Base-by-base conservation (phyloP, 2,888 invertebrate species). In the Agrochola lota region DNA sequence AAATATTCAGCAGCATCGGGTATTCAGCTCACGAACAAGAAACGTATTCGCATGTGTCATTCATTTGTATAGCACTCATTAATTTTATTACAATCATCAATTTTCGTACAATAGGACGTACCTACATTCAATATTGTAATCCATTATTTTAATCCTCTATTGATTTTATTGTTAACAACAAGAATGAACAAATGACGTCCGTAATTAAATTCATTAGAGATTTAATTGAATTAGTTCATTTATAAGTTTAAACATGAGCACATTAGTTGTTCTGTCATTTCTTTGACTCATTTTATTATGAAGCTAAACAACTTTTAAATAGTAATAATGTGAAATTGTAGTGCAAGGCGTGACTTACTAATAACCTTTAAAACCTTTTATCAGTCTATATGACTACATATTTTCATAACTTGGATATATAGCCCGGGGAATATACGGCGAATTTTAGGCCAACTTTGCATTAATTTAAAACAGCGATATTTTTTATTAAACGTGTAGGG, bases 1-100 rank as follows among this genome's bases (percentile, higher is more conserved):
- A 55, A 35, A 46, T 68, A 12, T 20, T n/a, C n/a, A n/a, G n/a
- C n/a, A n/a, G n/a, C n/a, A n/a, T n/a, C n/a, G 8, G 52, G 52
- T 55, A 78, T 83, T 84, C 71, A 43, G 6, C 20, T 26, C 85
- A 81, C 57, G 73, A 70, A 55, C 40, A n/a, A 40, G 30, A 73
- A 63, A 66, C 30, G 40, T 67, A 69, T 57, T n/a, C 15, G 59
- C 23, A 72, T 67, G 70, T 69, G 73, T 40, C 35, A 67, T 59
- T 52, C 23, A 78, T 81, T 55, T 67, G 6, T 60, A 71, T 55
- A 64, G 62, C 35, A 0, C 49, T 73, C 30, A 71, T 74, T 71
- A n/a, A 52, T 70, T 55, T 46, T 75, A 82, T 73, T 71, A 76
- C 60, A 57, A 67, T n/a, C n/a, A 57, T 63, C 57, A 40, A 74